Evolutionary conservation across 2,888 invertebrate species (phyloP).

Genomic region (Perithous albicinctus): DNA sequence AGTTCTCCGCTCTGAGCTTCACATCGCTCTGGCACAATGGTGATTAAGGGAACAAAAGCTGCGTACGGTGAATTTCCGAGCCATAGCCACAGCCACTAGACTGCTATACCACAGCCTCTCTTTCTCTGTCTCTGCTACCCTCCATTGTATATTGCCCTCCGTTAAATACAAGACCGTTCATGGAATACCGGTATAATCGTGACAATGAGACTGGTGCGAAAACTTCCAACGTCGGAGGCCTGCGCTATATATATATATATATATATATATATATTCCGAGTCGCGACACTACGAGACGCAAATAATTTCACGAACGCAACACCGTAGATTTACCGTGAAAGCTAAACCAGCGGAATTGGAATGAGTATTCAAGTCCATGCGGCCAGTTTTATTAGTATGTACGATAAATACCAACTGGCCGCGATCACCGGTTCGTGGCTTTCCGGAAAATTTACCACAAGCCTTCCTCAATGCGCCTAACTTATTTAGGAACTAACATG

Average conservation of each 20-base stretch:
- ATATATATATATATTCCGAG: background rate
- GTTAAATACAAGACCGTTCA: slow-evolving; percentile 57
- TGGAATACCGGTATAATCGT: slow-evolving; percentile 44
- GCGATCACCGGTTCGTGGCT: background rate
- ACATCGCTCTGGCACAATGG: slow-evolving; percentile 72
- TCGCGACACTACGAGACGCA: background rate
- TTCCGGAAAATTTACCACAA: background rate
- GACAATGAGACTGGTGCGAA: slow-evolving; percentile 50
- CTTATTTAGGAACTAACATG: background rate
- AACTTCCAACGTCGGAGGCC: slow-evolving; percentile 15
- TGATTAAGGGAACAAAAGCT: slow-evolving; percentile 77
- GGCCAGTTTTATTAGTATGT: too few relatives aligned
- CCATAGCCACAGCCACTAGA: slow-evolving; percentile 23
- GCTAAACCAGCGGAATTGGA: background rate
- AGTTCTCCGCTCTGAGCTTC: slow-evolving; percentile 44
- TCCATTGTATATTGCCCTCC: slow-evolving; percentile 56
- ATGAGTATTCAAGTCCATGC: background rate
- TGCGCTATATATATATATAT: background rate
- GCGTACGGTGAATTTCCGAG: slow-evolving; percentile 73
- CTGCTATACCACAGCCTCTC: slow-evolving; percentile 29
- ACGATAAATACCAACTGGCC: background rate
- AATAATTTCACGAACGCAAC: too few relatives aligned
- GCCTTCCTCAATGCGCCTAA: background rate
- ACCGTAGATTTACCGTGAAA: too few relatives aligned
- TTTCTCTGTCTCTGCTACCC: slow-evolving; percentile 45